Evolutionary conservation across 2,888 invertebrate species (phyloP).

Genomic region (Nycteola revayana): DNA sequence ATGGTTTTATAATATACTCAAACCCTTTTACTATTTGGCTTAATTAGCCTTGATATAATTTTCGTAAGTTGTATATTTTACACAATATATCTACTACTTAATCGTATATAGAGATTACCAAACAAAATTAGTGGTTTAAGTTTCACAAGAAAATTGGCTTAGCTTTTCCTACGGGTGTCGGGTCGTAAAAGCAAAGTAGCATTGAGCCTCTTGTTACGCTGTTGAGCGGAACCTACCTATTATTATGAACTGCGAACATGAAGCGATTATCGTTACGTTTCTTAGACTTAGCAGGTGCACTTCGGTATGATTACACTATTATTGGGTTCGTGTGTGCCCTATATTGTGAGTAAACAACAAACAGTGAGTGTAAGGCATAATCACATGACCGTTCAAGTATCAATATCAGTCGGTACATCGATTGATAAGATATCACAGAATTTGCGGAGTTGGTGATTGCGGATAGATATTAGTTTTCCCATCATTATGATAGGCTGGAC

Average conservation of each 20-base stretch:
- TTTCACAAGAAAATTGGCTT: background rate
- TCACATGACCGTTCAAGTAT: too few relatives aligned
- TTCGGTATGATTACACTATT: background rate
- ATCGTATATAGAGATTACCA: background rate
- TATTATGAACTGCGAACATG: background rate
- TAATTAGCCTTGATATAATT: too few relatives aligned
- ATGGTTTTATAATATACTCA: too few relatives aligned
- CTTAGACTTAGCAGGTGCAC: background rate
- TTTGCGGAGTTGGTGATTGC: too few relatives aligned
- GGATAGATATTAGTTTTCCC: too few relatives aligned
- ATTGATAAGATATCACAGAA: slow-evolving; percentile 24
- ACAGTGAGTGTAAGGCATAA: too few relatives aligned
- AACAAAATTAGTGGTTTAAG: background rate
- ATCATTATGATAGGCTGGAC: too few relatives aligned
- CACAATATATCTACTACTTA: too few relatives aligned
- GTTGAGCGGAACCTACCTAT: background rate
- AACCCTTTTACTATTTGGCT: too few relatives aligned
- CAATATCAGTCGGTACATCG: too few relatives aligned
- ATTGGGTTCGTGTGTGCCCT: background rate
- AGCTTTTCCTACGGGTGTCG: background rate
- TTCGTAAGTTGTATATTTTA: too few relatives aligned
- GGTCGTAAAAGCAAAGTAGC: background rate
- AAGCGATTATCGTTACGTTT: background rate
- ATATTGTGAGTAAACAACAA: too few relatives aligned
- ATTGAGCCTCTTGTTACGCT: background rate